These are phyloP conservation scores for Nomia melanderi DNA, from an alignment of 1,140 invertebrate genomes.

Conservation along the genomic window DNA sequence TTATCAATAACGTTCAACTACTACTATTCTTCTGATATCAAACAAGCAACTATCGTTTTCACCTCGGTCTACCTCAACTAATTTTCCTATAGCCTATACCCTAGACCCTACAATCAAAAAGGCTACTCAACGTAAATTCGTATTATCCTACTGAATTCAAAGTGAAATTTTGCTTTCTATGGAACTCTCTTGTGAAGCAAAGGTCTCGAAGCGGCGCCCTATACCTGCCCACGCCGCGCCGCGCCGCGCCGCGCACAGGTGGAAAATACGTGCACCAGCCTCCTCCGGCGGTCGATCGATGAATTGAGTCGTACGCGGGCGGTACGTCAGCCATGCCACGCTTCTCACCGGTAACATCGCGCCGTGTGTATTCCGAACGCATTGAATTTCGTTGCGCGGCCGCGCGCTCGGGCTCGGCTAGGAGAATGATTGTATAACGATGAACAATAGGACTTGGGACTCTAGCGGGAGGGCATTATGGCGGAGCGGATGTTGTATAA, in stretches of 20 bases:
- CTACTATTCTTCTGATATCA: no score
- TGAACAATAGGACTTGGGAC: constrained; percentile 73
- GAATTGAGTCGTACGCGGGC: constrained; percentile 52
- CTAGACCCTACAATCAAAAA: no score
- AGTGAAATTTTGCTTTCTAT: no score
- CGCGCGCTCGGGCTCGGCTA: no score
- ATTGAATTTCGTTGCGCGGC: constrained; percentile 70
- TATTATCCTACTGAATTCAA: no score
- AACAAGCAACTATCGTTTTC: no score
- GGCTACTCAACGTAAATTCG: no score
- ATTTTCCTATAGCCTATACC: no score
- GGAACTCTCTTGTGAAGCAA: not conserved
- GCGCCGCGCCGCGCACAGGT: constrained; percentile 9
- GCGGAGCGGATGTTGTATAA: constrained; percentile 77
- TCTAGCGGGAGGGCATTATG: constrained; percentile 72
- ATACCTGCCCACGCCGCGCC: not conserved
- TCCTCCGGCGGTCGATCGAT: constrained; percentile 42
- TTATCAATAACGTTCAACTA: no score
- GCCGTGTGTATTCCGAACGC: constrained; percentile 46
- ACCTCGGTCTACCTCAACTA: no score
- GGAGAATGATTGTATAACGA: constrained; percentile 76
- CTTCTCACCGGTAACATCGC: constrained; percentile 36
- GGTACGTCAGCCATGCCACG: constrained; percentile 19
- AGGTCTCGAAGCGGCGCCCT: not conserved
- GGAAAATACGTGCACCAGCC: constrained; percentile 27